A percentile compares a stretch with the other conserved stretches of the same genome.
Evolutionary conservation across 2,113 vertebrate species (phyloP).

Genomic region (Anseranas semipalmata): DNA sequence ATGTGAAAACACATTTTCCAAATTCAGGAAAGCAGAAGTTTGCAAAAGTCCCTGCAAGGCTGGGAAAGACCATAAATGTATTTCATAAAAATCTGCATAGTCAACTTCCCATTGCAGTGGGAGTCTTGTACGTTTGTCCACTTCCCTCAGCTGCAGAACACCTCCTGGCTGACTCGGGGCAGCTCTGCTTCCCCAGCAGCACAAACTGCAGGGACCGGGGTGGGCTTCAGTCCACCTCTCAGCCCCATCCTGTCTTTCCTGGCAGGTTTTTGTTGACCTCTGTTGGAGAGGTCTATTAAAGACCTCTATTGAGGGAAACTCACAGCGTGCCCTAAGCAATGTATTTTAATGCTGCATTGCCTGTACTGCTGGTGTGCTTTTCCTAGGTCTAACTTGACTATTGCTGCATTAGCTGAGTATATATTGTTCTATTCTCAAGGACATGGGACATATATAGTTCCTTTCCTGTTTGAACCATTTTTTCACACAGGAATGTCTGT

Average conservation of each 20-base stretch:
- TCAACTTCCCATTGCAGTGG: not conserved
- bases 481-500: not conserved
- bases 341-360: not conserved
- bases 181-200: not conserved
- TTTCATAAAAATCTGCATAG: not conserved
- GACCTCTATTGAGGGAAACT: fast-evolving
- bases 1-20: not conserved
- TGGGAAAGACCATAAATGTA: not conserved
- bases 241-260: not conserved
- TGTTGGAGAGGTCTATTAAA: not conserved
- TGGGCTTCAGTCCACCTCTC: not conserved
- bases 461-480: not conserved
- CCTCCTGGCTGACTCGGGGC: not conserved
- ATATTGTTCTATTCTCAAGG: not conserved
- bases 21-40: not conserved
- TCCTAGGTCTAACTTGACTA: not conserved
- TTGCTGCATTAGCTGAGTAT: not conserved
- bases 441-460: not conserved
- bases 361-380: not conserved
- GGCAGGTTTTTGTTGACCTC: not conserved
- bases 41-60: not conserved
- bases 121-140: not conserved
- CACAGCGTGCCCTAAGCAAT: not conserved
- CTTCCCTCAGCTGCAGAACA: not conserved
- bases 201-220: not conserved